Base-by-base conservation (phyloP, 2,113 vertebrate species). In the Carettochelys insculpta region DNA sequence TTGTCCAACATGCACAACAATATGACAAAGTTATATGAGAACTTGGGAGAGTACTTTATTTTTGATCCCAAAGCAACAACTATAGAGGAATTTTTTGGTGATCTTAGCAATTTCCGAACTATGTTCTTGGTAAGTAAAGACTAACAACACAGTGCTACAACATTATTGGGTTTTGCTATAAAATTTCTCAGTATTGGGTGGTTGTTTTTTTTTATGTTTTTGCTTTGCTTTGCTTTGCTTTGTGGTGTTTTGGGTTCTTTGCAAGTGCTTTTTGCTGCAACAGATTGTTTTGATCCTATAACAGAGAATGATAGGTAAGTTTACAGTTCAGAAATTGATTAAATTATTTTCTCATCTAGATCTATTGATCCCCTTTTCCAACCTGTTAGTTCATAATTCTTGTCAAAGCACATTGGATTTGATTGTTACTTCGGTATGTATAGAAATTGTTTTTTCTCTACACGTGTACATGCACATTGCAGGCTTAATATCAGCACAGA, bases 1-100 rank as follows among this genome's bases (percentile, higher is more conserved):
- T 97, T 99, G 68, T 98, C 98, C 91, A 99, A 97, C 94, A 99
- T 99, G 99, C 98, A 99, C 97, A 99, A 98, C 97, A 99, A 99
- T 97, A 99, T 99, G 99, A 97, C 97, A 11, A 99, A 99, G 88
- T 96, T 99, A 20, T 99, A 99, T 53, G 99, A 99, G 90, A 99
- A 92, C 94, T 91, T 99, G 71, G 99, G 99, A 92, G 99, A 98
- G 77, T 99, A 98, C 90, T 99, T 98, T 38, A 98, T 98, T 94
- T 99, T 99, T 83, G 98, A 99, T 95, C 97, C 99, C 9, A 99
- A 99, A 94, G 91, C 96, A 9, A 88, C 99, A 96, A 98, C 97
- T 56, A 97, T 99, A 77, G 99, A 99, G 94, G 99, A 99, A 84
- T 99, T 99, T 97, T 99, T 99, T 45, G 98, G 98, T 0, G 98